Percentiles rank a stretch among this genome's conserved stretches.
These are phyloP conservation scores for Olivierus martensii DNA, from an alignment of 1,140 invertebrate species.

Conservation along the genomic window DNA sequence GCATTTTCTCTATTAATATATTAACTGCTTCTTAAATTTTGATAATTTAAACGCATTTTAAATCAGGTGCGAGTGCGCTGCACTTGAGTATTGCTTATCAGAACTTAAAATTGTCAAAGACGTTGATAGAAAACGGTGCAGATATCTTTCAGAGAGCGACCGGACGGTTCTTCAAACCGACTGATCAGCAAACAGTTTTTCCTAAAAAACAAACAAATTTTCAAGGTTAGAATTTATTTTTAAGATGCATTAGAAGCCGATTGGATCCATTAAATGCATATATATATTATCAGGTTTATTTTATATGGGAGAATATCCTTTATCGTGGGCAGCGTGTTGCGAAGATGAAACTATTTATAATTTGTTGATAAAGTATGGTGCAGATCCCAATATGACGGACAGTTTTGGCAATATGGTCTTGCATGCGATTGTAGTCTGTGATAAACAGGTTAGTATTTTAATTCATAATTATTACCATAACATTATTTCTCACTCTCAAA, in stretches of 20 bases:
- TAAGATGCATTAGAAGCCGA: not conserved
- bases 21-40: too few relatives aligned
- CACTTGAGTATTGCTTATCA: conserved; percentile 93
- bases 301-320: conserved; percentile 88
- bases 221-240: conserved; percentile 40
- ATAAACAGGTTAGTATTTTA: conserved; percentile 62
- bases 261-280: too few relatives aligned
- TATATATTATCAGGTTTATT: conserved; percentile 57
- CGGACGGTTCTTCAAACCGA: conserved; percentile 46
- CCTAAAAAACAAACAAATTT: conserved; percentile 74
- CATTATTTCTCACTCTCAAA: too few relatives aligned
- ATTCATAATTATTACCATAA: too few relatives aligned
- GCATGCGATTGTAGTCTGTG: conserved; percentile 95
- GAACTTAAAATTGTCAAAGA: conserved; percentile 89
- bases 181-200: conserved; percentile 67
- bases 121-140: conserved; percentile 77
- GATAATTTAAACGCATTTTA: too few relatives aligned
- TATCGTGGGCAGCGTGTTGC: conserved; percentile 93
- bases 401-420: conserved; percentile 90
- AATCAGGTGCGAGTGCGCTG: conserved; percentile 68
- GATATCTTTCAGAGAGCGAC: conserved; percentile 82
- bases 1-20: too few relatives aligned
- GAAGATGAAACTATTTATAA: conserved; percentile 97
- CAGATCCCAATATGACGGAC: conserved; percentile 84
- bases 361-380: conserved; percentile 73